Conservation (phyloP, 1,140 invertebrate genomes). For the Chymomyza costata region DNA sequence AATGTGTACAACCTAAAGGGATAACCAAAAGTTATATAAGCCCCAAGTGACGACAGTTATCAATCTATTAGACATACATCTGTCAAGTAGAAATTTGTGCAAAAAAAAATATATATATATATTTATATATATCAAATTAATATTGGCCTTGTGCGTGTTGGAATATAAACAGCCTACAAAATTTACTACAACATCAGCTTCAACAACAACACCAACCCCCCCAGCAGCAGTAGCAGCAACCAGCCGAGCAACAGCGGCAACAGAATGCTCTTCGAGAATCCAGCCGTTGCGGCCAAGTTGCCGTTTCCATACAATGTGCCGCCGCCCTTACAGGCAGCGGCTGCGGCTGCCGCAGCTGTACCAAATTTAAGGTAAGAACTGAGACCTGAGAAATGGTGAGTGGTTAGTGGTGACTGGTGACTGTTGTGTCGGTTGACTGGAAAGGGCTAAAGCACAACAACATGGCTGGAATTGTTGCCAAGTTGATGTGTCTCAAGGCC, state of each 20-base stretch:
- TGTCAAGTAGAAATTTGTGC: no score
- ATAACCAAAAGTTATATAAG: no score
- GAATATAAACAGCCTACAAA: constrained; percentile 54
- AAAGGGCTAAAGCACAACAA: neutral
- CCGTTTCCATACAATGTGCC: constrained; percentile 74
- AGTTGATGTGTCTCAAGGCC: constrained; percentile 27
- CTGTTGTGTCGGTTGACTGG: no score
- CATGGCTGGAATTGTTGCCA: constrained; percentile 2
- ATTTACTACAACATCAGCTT: constrained; percentile 55
- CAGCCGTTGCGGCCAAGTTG: constrained; percentile 73
- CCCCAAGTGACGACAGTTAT: no score
- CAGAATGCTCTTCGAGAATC: constrained; percentile 75
- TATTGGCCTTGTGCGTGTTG: constrained; percentile 28
- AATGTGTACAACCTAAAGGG: constrained; percentile 43
- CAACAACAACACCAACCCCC: constrained; percentile 33
- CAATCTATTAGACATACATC: no score
- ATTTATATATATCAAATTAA: constrained; percentile 11
- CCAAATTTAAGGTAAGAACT: constrained; percentile 74
- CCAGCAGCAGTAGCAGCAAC: constrained; percentile 30
- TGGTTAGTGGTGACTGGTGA: no score
- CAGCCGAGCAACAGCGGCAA: constrained; percentile 10
- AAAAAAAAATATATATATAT: neutral
- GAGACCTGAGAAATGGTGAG: no score
- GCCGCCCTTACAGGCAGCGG: constrained; percentile 72
- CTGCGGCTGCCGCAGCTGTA: constrained; percentile 72